A percentile compares a stretch with the other conserved stretches of the same genome.
These are phyloP conservation scores for Tetramorium simillimum DNA, from an alignment of 1,140 invertebrate species.

Conservation along the genomic window DNA sequence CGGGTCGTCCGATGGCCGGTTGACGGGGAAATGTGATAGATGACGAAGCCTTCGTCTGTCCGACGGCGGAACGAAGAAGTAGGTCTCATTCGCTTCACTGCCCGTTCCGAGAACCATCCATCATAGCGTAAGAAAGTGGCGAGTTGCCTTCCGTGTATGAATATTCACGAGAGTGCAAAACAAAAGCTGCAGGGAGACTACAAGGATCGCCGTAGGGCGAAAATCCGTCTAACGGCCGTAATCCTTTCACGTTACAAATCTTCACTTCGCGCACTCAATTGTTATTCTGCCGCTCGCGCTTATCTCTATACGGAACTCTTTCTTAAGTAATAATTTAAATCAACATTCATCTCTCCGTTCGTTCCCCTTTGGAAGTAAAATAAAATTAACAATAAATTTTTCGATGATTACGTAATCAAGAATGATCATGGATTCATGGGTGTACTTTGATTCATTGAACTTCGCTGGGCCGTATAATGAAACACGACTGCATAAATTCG, in stretches of 20 bases:
- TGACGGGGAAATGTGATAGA: slow-evolving; percentile 71
- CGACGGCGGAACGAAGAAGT: slow-evolving; percentile 61
- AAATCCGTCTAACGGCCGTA: slow-evolving; percentile 8
- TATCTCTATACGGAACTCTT: not conserved
- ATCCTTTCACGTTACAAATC: slow-evolving; percentile 30
- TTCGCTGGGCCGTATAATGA: not conserved
- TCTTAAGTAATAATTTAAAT: not conserved
- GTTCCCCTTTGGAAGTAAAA: not conserved
- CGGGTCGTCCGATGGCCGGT: slow-evolving; percentile 37
- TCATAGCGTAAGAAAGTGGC: slow-evolving; percentile 72
- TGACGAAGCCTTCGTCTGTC: slow-evolving; percentile 63
- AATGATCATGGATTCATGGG: slow-evolving; percentile 21
- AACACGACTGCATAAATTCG: slow-evolving; percentile 34
- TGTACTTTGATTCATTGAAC: slow-evolving; percentile 31
- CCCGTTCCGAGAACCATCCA: slow-evolving; percentile 69
- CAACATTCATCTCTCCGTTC: no score
- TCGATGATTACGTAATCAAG: not conserved
- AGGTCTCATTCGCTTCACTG: slow-evolving; percentile 63
- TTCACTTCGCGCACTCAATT: not conserved
- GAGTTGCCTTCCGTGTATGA: slow-evolving; percentile 64
- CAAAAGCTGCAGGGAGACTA: slow-evolving; percentile 22
- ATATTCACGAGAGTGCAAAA: slow-evolving; percentile 70
- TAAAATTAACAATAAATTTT: not conserved
- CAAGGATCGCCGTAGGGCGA: not conserved
- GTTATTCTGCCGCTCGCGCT: not conserved